phyloP scores from a whole-genome alignment of 2,113 vertebrate species.

The Anas platyrhynchos region DNA sequence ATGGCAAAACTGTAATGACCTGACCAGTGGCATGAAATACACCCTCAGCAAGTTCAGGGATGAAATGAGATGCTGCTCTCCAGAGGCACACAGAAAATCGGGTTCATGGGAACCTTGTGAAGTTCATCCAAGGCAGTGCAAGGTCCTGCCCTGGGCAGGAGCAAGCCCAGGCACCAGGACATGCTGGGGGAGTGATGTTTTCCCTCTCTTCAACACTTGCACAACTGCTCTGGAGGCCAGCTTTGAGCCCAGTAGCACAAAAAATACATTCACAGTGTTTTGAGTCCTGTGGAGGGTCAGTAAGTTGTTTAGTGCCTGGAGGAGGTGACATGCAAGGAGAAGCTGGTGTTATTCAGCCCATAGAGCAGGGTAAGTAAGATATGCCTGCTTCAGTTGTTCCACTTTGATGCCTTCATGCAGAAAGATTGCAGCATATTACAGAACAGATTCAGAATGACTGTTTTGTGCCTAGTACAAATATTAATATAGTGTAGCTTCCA shows the following conservation, averaged over 20 bases:
- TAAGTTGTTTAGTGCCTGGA: background rate
- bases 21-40: background rate
- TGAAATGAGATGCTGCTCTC: background rate
- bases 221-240: background rate
- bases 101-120: background rate
- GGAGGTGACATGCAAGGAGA: background rate
- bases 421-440: background rate
- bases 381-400: background rate
- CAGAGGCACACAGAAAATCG: background rate
- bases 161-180: background rate
- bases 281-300: rapidly evolving
- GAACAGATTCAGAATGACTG: background rate
- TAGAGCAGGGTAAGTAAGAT: background rate
- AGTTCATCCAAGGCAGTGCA: background rate
- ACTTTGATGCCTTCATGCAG: background rate
- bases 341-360: background rate
- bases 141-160: background rate
- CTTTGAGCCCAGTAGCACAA: background rate
- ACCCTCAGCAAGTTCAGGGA: background rate
- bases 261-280: background rate
- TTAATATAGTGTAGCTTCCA: background rate
- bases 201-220: background rate
- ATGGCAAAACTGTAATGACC: background rate
- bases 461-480: background rate
- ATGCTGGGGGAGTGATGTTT: background rate